Evolutionary conservation across 92 coral and sea anemone genomes (phyloP), one percentile per base, ranked within the genome.

Genomic region (Isaurus tuberculatus): DNA sequence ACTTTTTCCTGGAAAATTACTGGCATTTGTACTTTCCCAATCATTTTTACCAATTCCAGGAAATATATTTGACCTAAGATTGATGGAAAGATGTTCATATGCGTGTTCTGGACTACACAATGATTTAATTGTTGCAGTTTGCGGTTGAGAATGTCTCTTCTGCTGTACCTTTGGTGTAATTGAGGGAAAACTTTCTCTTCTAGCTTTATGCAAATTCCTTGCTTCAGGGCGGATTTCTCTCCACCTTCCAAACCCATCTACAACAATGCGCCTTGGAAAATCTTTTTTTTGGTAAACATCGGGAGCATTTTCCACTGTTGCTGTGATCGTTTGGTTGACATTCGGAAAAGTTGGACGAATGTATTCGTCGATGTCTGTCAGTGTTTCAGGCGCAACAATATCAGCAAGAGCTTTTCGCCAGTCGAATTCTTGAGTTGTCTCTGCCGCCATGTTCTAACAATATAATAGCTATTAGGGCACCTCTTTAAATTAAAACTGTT

Each of bases 241-340:
- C 98, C 98, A 95, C 84, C 94, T 86, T 16, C 98, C 98, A 79
- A 91, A 91, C 2, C 98, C 98, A 75, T 95, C 98, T 78, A 88
- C 91, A 17, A 93, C 98, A 55, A 95, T 95, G 43, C 92, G 87
- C 86, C 98, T 70, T 46, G 42, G 73, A 48, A 73, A 46, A 53
- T 27, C 67, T 61, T 72, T 70, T 65, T 71, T 79, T 9, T 33
- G 34, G 31, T 43, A 28, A 51, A n/a, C 61, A 65, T 61, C 63
- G 25, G 29, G 30, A 43, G 34, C 14, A 11, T 11, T 77, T 34
- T 58, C 82, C 7, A 5, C 33, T 6, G 57, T 28, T 32, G 11
- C 22, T 58, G 27, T 32, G 25, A 31, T 65, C 30, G 22, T 42
- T 61, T 55, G 46, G 22, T 30, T 32, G 20, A 48, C 58, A 57